Base-by-base conservation (phyloP, 2,113 vertebrate species). In the Nannospalax galili region DNA sequence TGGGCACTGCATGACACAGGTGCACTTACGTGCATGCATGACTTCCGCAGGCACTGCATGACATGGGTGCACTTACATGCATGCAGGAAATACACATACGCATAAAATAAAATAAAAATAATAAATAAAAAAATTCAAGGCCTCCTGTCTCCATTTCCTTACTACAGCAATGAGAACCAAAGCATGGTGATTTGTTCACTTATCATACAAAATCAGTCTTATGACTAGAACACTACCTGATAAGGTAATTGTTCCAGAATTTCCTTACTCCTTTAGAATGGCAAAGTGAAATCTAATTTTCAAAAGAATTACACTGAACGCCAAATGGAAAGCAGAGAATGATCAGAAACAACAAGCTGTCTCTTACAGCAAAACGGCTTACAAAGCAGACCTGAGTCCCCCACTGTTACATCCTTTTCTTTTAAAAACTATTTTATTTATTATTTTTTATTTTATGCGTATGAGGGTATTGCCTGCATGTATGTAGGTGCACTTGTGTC, bases 281-380 rank as follows among this genome's bases (percentile, higher is more conserved):
- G 45, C 24, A 85, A 95, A 69, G 15, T 91, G 30, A 94, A 62
- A 26, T 81, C 60, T 89, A 77, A 95, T 88, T 95, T 96, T 88
- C 28, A 93, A 95, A 88, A 28, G 67, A 94, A 73, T 78, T 52
- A 95, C 2, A 72, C 26, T 64, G 11, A 42, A 94, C 86, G 56
- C 32, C 17, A 91, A 82, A 79, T 40, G 42, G 20, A 67, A 91
- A 89, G 82, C 8, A 88, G 26, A 94, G 3, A 95, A 78, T 42
- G 67, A 93, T 35, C 7, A 84, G 72, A 74, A 88, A 94, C 37
- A 88, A 95, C 58, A 84, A 52, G 7, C 35, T 42, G 94, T 79
- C 26, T 75, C 42, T 78, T 42, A 92, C 15, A 42, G 62, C 19
- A 90, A 26, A 93, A 78, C 79, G 60, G 30, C 17, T 84, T 84